Conservation (phyloP, 2,113 vertebrate genomes). For the Catharus fuscescens region DNA sequence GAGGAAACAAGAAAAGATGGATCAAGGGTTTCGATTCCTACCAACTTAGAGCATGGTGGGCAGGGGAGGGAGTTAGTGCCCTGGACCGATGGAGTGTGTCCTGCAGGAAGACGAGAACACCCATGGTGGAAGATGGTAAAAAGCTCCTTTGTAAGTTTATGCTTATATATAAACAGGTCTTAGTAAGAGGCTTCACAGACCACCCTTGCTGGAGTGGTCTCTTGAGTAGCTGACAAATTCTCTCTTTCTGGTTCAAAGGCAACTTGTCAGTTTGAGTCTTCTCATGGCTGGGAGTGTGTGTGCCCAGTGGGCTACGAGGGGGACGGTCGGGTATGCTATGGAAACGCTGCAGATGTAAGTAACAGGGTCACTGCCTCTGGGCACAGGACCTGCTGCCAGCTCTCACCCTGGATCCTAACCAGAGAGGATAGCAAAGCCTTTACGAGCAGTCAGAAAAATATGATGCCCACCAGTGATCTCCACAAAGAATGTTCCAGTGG, state of each 20-base stretch:
- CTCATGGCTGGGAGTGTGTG: constrained; percentile 82
- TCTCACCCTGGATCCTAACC: background rate
- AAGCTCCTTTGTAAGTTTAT: background rate
- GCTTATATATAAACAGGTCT: background rate
- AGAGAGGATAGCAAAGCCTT: background rate
- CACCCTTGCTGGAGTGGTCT: background rate
- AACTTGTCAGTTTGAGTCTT: constrained; percentile 66
- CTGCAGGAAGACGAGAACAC: background rate
- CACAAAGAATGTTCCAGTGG: background rate
- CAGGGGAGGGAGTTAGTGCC: background rate
- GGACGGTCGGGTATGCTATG: constrained; percentile 85
- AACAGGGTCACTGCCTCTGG: background rate
- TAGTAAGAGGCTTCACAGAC: background rate
- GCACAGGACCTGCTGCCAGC: background rate
- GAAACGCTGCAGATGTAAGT: constrained; percentile 82
- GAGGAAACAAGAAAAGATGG: background rate
- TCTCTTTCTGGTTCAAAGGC: constrained; percentile 69
- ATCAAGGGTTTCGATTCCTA: background rate
- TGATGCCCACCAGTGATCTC: background rate
- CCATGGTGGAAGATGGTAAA: background rate
- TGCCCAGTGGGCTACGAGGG: constrained; percentile 83
- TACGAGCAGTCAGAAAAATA: background rate
- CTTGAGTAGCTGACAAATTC: background rate
- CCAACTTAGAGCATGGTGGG: background rate
- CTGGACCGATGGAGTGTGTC: background rate